phyloP scores from a whole-genome alignment of 2,888 invertebrate genomes.

The Ischnura elegans region DNA sequence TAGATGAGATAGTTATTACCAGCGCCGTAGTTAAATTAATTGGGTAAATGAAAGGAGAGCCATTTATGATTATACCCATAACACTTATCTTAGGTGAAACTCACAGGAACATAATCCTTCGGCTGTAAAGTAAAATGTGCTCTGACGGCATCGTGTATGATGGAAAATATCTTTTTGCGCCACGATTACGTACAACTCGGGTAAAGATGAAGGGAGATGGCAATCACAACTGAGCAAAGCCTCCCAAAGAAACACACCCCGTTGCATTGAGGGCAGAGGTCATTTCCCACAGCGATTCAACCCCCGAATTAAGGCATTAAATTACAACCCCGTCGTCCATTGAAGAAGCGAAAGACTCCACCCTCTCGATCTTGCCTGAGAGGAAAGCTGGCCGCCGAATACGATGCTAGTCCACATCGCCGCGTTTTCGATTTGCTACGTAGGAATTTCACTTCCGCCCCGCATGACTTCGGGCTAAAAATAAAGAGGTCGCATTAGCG shows the following conservation, averaged over 20 bases:
- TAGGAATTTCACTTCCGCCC: background rate
- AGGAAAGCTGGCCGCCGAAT: background rate
- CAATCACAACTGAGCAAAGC: background rate
- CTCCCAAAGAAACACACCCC: background rate
- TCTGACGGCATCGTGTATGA: background rate
- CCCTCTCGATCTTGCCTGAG: background rate
- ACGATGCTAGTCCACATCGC: background rate
- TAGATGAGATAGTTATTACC: too few relatives aligned
- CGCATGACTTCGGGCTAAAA: background rate
- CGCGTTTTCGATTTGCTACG: background rate
- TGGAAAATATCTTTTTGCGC: background rate
- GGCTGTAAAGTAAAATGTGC: background rate
- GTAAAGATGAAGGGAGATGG: background rate
- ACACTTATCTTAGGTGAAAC: too few relatives aligned
- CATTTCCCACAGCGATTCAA: background rate
- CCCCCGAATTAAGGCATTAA: slow-evolving; percentile 26
- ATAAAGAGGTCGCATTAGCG: background rate
- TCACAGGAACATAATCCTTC: background rate
- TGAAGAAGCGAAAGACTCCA: background rate
- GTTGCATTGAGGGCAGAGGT: background rate
- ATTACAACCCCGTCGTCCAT: slow-evolving; percentile 8
- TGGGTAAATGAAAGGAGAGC: too few relatives aligned
- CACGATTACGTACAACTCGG: background rate
- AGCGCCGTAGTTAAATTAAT: too few relatives aligned
- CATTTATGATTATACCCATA: too few relatives aligned